These are phyloP conservation scores for Spea hammondii DNA, from an alignment of 2,797 vertebrate genomes.

Conservation along the genomic window DNA sequence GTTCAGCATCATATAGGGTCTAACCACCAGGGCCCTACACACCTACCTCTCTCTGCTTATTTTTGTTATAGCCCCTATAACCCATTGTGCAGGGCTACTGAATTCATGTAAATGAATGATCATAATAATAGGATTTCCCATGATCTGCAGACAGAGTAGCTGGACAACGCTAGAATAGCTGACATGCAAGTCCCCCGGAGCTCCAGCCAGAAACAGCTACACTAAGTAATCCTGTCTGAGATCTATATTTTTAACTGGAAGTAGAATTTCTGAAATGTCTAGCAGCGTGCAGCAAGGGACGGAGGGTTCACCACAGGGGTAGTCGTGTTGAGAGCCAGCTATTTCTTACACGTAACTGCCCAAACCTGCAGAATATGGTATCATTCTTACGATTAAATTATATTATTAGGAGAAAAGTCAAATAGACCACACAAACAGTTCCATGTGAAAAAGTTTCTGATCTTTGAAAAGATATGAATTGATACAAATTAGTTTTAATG, in stretches of 20 bases:
- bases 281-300: constrained; percentile 11
- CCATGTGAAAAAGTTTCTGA: too few species aligned
- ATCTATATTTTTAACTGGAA: constrained; percentile 40
- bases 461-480: too few species aligned
- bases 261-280: constrained; percentile 39
- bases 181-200: constrained; percentile 5
- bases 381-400: too few species aligned
- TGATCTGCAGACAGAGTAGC: constrained; percentile 21
- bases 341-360: neutral
- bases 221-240: constrained; percentile 34
- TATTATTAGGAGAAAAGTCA: too few species aligned
- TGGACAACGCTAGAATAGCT: constrained; percentile 12
- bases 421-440: too few species aligned
- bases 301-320: constrained; percentile 27
- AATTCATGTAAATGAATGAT: neutral
- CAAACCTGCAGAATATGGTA: too few species aligned
- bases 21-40: too few species aligned
- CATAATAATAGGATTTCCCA: neutral
- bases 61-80: too few species aligned
- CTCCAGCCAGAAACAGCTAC: constrained; percentile 12
- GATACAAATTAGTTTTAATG: too few species aligned
- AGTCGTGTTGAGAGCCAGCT: neutral
- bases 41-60: too few species aligned
- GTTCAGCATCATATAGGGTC: too few species aligned
- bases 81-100: too few species aligned